These are phyloP conservation scores for Venustaconcha ellipsiformis DNA, from an alignment of 1,140 invertebrate species.

Conservation along the genomic window DNA sequence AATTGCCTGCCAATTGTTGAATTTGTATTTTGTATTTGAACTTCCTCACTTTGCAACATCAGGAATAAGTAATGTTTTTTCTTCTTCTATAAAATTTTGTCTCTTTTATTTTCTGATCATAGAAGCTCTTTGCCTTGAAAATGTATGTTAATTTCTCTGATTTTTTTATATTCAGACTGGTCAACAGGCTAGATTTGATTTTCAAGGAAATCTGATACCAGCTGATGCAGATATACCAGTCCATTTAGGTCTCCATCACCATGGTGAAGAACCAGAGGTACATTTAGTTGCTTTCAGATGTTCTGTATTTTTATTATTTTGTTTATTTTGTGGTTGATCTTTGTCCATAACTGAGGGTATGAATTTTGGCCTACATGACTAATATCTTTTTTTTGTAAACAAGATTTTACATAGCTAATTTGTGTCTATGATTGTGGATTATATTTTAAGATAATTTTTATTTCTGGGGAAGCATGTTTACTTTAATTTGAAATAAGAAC, in stretches of 20 bases:
- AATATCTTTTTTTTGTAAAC: too few relatives aligned
- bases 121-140: not conserved
- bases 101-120: not conserved
- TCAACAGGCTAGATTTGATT: slow-evolving; percentile 65
- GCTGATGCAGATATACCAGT: slow-evolving; percentile 73
- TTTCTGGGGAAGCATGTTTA: too few relatives aligned
- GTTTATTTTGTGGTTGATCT: too few relatives aligned
- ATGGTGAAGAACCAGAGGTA: slow-evolving; percentile 90
- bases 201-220: slow-evolving; percentile 57
- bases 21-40: too few relatives aligned
- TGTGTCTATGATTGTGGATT: too few relatives aligned
- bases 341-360: too few relatives aligned
- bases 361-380: too few relatives aligned
- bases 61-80: not conserved
- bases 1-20: too few relatives aligned
- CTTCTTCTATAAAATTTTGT: not conserved
- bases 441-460: too few relatives aligned
- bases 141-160: not conserved
- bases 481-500: too few relatives aligned
- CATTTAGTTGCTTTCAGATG: slow-evolving; percentile 1
- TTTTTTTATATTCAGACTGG: slow-evolving; percentile 50
- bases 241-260: slow-evolving; percentile 84
- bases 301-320: too few relatives aligned
- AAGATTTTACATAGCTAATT: too few relatives aligned
- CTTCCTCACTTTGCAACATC: not conserved